Conservation (phyloP, 2,113 vertebrate species). For the Phylloscopus trochilus region DNA sequence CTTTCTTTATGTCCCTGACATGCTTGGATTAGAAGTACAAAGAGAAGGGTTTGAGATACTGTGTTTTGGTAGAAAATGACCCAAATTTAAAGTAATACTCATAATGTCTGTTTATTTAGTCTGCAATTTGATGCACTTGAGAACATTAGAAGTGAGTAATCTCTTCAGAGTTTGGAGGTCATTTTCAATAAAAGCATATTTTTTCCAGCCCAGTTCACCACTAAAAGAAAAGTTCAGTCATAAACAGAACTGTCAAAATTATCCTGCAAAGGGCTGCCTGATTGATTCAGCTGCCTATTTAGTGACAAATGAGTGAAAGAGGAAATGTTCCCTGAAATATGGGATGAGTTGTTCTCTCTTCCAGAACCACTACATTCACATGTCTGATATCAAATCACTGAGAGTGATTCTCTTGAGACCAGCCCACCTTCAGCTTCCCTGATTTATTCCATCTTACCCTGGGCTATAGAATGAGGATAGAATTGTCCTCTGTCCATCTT, state of each 20-base stretch:
- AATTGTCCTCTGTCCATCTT: not conserved
- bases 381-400: not conserved
- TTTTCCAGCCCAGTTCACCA: not conserved
- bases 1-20: not conserved
- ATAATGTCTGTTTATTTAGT: not conserved
- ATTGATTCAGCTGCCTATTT: not conserved
- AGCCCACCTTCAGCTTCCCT: not conserved
- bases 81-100: accelerated
- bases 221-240: not conserved
- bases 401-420: not conserved
- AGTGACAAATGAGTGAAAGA: not conserved
- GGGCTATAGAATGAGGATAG: not conserved
- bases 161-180: not conserved
- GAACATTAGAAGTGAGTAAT: not conserved
- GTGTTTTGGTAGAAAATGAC: not conserved
- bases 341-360: not conserved
- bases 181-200: not conserved
- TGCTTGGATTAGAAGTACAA: not conserved
- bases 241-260: not conserved
- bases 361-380: not conserved
- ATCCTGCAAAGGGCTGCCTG: not conserved
- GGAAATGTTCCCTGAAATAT: not conserved
- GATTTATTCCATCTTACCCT: not conserved
- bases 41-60: not conserved
- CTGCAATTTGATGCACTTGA: not conserved